phyloP scores from a whole-genome alignment of 2,888 invertebrate species.

The Cloeon dipterum region DNA sequence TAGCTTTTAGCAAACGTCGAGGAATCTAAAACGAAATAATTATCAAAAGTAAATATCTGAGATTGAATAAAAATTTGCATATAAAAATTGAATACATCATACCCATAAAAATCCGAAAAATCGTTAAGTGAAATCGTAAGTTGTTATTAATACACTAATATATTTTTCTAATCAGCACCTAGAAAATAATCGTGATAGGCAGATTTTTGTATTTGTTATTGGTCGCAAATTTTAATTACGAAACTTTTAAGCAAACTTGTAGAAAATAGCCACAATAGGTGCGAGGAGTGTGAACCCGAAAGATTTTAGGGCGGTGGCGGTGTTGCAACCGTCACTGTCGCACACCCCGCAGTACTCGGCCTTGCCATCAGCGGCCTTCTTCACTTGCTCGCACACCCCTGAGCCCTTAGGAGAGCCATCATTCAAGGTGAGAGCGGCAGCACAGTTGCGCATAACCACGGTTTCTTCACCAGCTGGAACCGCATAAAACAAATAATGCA shows the following conservation, averaged over 20 bases:
- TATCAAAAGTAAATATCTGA: too few relatives aligned
- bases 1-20: too few relatives aligned
- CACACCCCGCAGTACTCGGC: constrained; percentile 15
- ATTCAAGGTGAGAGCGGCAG: background rate
- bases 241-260: background rate
- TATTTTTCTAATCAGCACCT: too few relatives aligned
- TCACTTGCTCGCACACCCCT: background rate
- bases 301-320: constrained; percentile 11
- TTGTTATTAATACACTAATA: too few relatives aligned
- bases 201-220: too few relatives aligned
- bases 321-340: constrained; percentile 28
- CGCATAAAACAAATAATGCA: background rate
- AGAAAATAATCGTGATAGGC: too few relatives aligned
- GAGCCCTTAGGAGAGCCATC: background rate
- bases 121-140: too few relatives aligned
- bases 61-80: too few relatives aligned
- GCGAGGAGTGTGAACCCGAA: background rate
- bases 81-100: too few relatives aligned
- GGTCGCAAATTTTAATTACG: too few relatives aligned
- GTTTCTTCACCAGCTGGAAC: background rate
- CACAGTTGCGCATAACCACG: constrained; percentile 1
- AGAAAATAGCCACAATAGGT: background rate
- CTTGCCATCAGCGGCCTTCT: background rate
- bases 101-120: too few relatives aligned
- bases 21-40: too few relatives aligned